Percentiles rank a stretch among this genome's conserved stretches.
Conservation (phyloP, 2,888 invertebrate species). For the Meandrusa payeni region DNA sequence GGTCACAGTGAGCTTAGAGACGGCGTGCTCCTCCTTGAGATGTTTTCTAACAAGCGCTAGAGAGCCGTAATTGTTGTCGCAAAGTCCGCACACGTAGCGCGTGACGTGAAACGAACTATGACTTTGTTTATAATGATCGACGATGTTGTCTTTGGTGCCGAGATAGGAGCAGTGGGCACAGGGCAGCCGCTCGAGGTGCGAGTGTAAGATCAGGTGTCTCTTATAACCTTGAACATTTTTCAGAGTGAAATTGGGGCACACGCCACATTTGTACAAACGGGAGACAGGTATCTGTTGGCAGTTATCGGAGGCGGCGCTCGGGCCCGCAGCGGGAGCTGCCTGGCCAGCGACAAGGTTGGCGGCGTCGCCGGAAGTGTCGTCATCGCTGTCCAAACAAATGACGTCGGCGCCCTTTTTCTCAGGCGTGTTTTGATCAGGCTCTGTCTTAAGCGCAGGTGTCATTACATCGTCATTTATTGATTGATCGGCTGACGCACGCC, state of each 20-base stretch:
- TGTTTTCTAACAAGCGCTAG: constrained; percentile 10
- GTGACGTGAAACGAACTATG: constrained; percentile 22
- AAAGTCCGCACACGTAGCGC: constrained; percentile 10
- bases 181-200: constrained; percentile 15
- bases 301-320: background rate
- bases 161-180: constrained; percentile 36
- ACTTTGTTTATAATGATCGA: constrained; percentile 40
- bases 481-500: no score
- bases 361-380: constrained; percentile 53
- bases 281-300: constrained; percentile 20
- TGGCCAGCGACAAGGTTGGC: constrained; percentile 51
- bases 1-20: constrained; percentile 1
- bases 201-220: constrained; percentile 41
- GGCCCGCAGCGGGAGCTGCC: background rate
- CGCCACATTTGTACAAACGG: constrained; percentile 45
- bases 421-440: constrained; percentile 31
- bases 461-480: constrained; percentile 17
- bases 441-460: constrained; percentile 41
- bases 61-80: background rate
- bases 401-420: constrained; percentile 31
- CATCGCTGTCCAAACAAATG: constrained; percentile 65
- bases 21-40: constrained; percentile 3
- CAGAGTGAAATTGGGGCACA: constrained; percentile 35
- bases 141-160: constrained; percentile 31
- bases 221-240: constrained; percentile 41